Evolutionary conservation across 2,888 invertebrate species (phyloP).

Genomic region (Linyphia triangularis): DNA sequence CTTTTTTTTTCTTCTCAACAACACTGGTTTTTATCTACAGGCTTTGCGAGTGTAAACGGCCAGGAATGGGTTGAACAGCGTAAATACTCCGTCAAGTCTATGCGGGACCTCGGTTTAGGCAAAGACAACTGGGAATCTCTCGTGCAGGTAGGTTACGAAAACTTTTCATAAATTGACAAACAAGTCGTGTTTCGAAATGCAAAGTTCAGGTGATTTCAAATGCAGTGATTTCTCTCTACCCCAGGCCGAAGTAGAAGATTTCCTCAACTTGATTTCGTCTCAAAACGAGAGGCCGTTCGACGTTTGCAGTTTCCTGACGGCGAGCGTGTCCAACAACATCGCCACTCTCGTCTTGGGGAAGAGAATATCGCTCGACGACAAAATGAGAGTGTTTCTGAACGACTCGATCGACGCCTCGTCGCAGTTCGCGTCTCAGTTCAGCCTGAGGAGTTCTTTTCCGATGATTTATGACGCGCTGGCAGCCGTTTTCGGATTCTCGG

Average conservation of each 20-base stretch:
- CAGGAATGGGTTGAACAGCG: constrained; percentile 62
- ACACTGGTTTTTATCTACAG: constrained; percentile 6
- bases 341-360: constrained; percentile 60
- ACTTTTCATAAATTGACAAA: not conserved
- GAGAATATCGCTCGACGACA: constrained; percentile 67
- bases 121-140: constrained; percentile 43
- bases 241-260: constrained; percentile 73
- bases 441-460: constrained; percentile 15
- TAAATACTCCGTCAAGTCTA: constrained; percentile 33
- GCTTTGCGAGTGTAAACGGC: constrained; percentile 71
- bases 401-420: not conserved
- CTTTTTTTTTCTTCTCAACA: not conserved
- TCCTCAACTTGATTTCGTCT: constrained; percentile 47
- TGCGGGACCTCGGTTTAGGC: constrained; percentile 55
- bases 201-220: not conserved
- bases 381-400: constrained; percentile 21
- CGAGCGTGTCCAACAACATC: constrained; percentile 72
- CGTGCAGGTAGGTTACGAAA: constrained; percentile 27
- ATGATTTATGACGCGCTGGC: not conserved
- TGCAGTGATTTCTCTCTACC: not conserved
- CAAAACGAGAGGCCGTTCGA: constrained; percentile 44
- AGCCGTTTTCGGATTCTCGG: not conserved
- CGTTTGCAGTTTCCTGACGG: constrained; percentile 26
- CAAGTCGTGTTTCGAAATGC: too few relatives aligned
- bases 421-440: constrained; percentile 7